Evolutionary conservation across 2,888 invertebrate genomes (phyloP).

Genomic region (Diarsia dahlii): DNA sequence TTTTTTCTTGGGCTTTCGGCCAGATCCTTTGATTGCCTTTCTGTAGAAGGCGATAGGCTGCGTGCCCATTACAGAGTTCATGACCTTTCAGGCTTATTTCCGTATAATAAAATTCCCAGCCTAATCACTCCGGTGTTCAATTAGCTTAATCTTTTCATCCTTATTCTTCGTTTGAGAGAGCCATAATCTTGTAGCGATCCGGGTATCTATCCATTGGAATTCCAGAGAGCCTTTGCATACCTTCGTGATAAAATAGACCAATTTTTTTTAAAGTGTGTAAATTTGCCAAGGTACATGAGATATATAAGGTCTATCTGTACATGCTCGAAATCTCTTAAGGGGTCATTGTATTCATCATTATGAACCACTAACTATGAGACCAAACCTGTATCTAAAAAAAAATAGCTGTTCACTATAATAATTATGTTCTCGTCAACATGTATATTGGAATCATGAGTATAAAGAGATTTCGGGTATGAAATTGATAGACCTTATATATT

Average conservation of each 20-base stretch:
- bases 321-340: too few relatives aligned
- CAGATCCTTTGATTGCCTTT: conserved; percentile 8
- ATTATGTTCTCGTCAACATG: too few relatives aligned
- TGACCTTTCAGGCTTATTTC: conserved; percentile 19
- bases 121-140: not conserved
- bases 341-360: too few relatives aligned
- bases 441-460: too few relatives aligned
- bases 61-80: conserved; percentile 7
- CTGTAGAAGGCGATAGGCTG: conserved; percentile 1
- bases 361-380: too few relatives aligned
- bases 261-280: not conserved
- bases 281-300: not conserved
- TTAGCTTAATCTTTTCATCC: conserved; percentile 20
- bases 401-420: too few relatives aligned
- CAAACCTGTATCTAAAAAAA: too few relatives aligned
- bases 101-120: conserved; percentile 22
- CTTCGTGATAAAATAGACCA: not conserved
- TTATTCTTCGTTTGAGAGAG: not conserved
- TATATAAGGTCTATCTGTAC: not conserved
- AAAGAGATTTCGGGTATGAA: too few relatives aligned
- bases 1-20: not conserved
- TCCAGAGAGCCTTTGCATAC: not conserved
- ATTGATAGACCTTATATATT: not conserved
- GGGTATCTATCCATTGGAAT: not conserved
- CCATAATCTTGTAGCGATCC: not conserved